Percentiles rank a stretch among this genome's conserved stretches.
phyloP scores from a whole-genome alignment of 2,113 vertebrate species.

The Panthera leo region DNA sequence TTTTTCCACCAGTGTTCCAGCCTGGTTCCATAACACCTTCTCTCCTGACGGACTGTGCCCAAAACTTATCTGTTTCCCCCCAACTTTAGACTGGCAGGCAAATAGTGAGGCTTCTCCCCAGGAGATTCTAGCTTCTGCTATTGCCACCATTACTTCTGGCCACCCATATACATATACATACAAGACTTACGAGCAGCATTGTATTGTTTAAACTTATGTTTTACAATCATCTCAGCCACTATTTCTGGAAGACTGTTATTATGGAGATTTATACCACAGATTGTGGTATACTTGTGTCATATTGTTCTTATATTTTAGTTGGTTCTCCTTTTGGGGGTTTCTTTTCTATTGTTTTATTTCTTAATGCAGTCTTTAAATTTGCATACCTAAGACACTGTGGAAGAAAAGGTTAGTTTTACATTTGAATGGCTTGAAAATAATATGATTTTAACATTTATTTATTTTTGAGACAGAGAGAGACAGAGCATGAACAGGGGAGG shows the following conservation, averaged over 20 bases:
- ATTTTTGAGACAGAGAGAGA: too few relatives aligned
- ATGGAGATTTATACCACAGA: not conserved
- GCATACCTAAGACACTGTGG: not conserved
- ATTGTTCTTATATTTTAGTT: not conserved
- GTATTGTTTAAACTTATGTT: not conserved
- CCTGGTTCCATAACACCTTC: not conserved
- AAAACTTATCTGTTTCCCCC: not conserved
- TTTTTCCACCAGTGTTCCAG: too few relatives aligned
- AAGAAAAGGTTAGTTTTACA: constrained; percentile 33
- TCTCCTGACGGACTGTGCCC: not conserved
- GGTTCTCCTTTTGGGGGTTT: not conserved
- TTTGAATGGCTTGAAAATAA: constrained; percentile 6
- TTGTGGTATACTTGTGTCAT: not conserved
- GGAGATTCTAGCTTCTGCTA: not conserved
- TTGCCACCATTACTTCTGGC: not conserved
- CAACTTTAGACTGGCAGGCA: not conserved
- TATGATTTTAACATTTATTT: not conserved
- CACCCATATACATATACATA: not conserved
- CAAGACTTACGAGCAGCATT: not conserved
- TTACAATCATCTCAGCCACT: not conserved
- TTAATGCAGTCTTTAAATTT: constrained; percentile 1
- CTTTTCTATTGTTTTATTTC: not conserved
- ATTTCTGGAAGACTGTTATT: not conserved
- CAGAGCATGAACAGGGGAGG: too few relatives aligned
- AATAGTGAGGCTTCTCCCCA: not conserved